Percentiles rank a stretch among this genome's conserved stretches.
These are phyloP conservation scores for Triplophysa yarkandensis DNA, from an alignment of 2,797 vertebrate species.

Conservation along the genomic window DNA sequence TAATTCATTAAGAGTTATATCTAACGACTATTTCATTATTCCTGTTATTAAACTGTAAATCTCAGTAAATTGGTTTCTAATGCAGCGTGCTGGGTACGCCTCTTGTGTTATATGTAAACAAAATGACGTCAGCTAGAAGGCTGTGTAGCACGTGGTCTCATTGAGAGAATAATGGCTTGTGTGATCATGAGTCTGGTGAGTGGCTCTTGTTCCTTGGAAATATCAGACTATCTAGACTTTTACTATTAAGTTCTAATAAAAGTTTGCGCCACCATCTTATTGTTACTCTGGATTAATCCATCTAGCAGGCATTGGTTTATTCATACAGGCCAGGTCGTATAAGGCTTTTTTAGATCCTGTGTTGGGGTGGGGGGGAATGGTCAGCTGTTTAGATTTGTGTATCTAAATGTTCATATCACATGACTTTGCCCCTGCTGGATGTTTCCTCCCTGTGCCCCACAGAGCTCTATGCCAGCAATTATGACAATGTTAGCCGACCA, in stretches of 20 bases:
- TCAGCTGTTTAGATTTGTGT: conserved; percentile 69
- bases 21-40: neutral
- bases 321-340: conserved; percentile 26
- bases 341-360: conserved; percentile 18
- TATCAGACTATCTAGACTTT: conserved; percentile 2
- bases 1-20: neutral
- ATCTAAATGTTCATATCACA: conserved; percentile 62
- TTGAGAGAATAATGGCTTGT: conserved; percentile 45
- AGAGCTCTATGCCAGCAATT: conserved; percentile 99
- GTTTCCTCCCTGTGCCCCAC: conserved; percentile 73
- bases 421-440: conserved; percentile 71
- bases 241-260: neutral
- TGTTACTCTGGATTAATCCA: conserved; percentile 6
- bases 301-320: neutral
- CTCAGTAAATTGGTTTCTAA: conserved; percentile 14
- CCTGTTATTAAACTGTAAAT: neutral
- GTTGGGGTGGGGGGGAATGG: conserved; percentile 30
- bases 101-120: conserved; percentile 75
- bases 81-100: conserved; percentile 46
- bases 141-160: conserved; percentile 54
- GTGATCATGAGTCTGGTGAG: conserved; percentile 28
- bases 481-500: conserved; percentile 99
- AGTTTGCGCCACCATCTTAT: neutral
- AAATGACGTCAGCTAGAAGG: conserved; percentile 66
- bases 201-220: conserved; percentile 16